phyloP scores from a whole-genome alignment of 2,797 vertebrate genomes.

The Danio albolineatus region DNA sequence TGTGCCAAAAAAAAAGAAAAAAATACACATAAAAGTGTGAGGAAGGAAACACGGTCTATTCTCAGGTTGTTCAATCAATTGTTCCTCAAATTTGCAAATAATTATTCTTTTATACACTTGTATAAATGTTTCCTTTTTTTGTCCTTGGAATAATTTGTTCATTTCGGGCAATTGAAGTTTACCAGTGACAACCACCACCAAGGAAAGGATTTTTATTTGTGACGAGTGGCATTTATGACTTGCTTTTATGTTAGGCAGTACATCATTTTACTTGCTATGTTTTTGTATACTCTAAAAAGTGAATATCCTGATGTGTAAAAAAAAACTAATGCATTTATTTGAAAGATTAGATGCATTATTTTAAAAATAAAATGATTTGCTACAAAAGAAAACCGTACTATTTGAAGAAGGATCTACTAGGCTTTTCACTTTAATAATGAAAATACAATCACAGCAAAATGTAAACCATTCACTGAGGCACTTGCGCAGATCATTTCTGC shows the following conservation, averaged over 20 bases:
- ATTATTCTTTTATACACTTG: slow-evolving; percentile 47
- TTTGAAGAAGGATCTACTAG: slow-evolving; percentile 5
- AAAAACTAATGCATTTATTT: slow-evolving; percentile 44
- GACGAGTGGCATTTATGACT: slow-evolving; percentile 53
- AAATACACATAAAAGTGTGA: background rate
- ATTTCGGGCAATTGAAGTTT: slow-evolving; percentile 28
- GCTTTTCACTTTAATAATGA: slow-evolving; percentile 36
- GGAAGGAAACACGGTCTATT: slow-evolving; percentile 40
- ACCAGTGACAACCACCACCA: background rate
- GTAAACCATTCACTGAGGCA: slow-evolving; percentile 29
- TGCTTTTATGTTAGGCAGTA: slow-evolving; percentile 43
- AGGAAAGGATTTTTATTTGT: slow-evolving; percentile 39
- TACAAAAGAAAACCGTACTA: background rate
- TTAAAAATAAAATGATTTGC: slow-evolving; percentile 24
- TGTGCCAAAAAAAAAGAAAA: slow-evolving; percentile 40
- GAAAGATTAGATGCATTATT: slow-evolving; percentile 36
- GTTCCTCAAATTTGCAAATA: slow-evolving; percentile 52
- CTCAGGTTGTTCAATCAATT: slow-evolving; percentile 54
- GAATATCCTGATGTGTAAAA: slow-evolving; percentile 45
- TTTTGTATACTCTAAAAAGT: slow-evolving; percentile 35
- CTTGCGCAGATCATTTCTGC: slow-evolving; percentile 16
- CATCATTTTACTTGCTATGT: slow-evolving; percentile 47
- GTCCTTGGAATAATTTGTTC: slow-evolving; percentile 36
- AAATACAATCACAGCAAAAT: slow-evolving; percentile 26
- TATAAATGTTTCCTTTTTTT: background rate